Conservation (phyloP, 2,888 invertebrate species). For the Conus canariensis region DNA sequence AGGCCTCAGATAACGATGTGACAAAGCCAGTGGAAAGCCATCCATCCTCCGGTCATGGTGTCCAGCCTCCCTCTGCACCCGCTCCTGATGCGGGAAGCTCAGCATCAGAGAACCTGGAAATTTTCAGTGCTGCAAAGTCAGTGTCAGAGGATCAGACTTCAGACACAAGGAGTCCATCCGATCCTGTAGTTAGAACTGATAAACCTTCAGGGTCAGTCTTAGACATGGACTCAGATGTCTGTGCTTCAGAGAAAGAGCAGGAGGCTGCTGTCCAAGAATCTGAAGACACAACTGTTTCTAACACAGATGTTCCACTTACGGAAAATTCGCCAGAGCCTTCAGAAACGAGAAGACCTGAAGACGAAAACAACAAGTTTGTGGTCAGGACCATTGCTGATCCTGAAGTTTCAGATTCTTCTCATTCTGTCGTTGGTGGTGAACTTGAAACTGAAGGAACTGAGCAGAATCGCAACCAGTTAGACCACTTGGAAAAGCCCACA, state of each 20-base stretch:
- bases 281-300: neutral
- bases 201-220: neutral
- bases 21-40: too few species aligned
- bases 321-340: neutral
- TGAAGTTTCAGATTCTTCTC: neutral
- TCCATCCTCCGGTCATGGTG: too few species aligned
- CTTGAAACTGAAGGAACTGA: too few species aligned
- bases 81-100: too few species aligned
- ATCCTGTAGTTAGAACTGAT: neutral
- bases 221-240: neutral
- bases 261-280: neutral
- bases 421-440: neutral
- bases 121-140: neutral
- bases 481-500: too few species aligned
- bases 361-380: neutral
- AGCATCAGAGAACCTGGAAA: too few species aligned
- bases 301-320: neutral
- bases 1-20: too few species aligned
- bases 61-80: too few species aligned
- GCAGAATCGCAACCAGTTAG: too few species aligned
- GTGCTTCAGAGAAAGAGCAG: neutral
- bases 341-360: neutral
- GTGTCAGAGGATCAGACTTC: neutral
- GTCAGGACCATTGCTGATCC: neutral
- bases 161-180: neutral